phyloP scores from a whole-genome alignment of 1,140 invertebrate genomes.

The Stratiolaelaps scimitus region DNA sequence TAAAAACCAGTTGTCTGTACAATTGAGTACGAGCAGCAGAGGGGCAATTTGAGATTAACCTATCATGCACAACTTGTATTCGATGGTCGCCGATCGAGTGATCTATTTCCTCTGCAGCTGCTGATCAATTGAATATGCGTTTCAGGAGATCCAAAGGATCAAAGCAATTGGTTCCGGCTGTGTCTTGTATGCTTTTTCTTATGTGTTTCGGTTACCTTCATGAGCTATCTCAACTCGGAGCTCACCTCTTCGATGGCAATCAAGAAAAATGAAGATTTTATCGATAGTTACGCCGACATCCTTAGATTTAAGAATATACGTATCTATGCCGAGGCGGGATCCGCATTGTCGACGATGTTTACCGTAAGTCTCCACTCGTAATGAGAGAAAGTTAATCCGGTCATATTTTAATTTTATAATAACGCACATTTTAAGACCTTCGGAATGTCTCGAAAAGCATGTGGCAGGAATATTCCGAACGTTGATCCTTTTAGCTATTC shows the following conservation, averaged over 20 bases:
- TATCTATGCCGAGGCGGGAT: not conserved
- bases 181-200: not conserved
- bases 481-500: no score
- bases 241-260: slow-evolving; percentile 25
- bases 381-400: not conserved
- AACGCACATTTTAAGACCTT: not conserved
- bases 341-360: not conserved
- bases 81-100: no score
- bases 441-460: not conserved
- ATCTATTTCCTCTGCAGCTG: no score
- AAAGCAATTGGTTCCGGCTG: not conserved
- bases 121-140: no score
- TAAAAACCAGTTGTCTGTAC: no score
- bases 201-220: slow-evolving; percentile 4
- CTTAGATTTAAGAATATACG: not conserved
- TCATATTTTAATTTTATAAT: not conserved
- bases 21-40: no score
- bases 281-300: not conserved
- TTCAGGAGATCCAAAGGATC: no score
- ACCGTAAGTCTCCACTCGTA: not conserved
- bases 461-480: not conserved
- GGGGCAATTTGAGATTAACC: no score
- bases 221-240: not conserved
- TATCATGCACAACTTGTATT: no score
- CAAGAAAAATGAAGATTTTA: slow-evolving; percentile 14